Evolutionary conservation across 1,140 invertebrate genomes (phyloP), one percentile per base, ranked within the genome.

Genomic region (Danaus melanippus): DNA sequence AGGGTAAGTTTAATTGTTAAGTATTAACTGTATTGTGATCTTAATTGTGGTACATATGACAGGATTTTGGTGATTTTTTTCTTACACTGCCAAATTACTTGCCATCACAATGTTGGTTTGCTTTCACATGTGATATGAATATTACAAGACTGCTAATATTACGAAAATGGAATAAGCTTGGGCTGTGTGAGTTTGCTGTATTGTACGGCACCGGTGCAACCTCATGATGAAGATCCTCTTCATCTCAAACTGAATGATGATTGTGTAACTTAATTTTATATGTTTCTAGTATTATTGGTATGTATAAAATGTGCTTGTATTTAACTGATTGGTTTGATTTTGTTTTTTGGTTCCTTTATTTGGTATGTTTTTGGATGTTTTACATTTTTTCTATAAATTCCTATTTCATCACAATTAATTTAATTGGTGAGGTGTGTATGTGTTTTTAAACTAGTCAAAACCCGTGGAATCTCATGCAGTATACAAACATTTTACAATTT

Each of bases 21-120:
- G 82, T 83, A 85, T 81, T 83, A 83, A 77, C 71, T 77, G 76
- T 84, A 84, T 78, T 84, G 81, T 84, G 79, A 84, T 82, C 66
- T 75, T 81, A 74, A 74, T 76, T 81, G 71, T 82, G 74, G 57
- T 84, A 72, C 71, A 62, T 74, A 60, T 72, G 69, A 76, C 67
- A 77, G 70, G 70, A 59, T 74, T 69, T 75, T 71, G 72, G 59
- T 50, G 74, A 62, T 68, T 69, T 66, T n/a, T 62, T 68, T 73
- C 53, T 61, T 60, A 72, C 63, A 79, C 71, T 82, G 83, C 79
- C 79, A 81, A 81, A 81, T 55, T 42, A 51, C 68, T 73, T 59
- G 62, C 59, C 58, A 51, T 51, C 59, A 62, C 62, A 69, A 64
- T 51, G 69, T 76, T 74, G 74, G 69, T 67, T 56, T 52, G 57